Base-by-base conservation (phyloP, 1,140 invertebrate genomes). In the Ostrea denselamellosa region DNA sequence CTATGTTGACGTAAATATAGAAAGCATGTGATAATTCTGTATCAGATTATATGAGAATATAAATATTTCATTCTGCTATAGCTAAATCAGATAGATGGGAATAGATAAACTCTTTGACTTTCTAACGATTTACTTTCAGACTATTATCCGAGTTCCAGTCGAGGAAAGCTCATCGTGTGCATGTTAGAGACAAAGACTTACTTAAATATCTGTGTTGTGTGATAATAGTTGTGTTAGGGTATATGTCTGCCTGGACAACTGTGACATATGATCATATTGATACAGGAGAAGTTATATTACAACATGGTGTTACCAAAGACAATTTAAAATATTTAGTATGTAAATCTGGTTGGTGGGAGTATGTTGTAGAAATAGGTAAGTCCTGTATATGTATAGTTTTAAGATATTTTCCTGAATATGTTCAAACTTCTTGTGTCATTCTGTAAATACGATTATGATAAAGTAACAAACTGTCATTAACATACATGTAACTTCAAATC, bases 151-250 rank as follows among this genome's bases (percentile, higher is more conserved):
- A 96, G 92, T 96, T 96, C 92, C 96, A 96, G 88, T 98, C 98
- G 8, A 96, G 98, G 81, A 98, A 99, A 95, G 98, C 97, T 0
- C 97, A 98, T 93, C 96, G 97, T 90, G 98, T 98, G 95, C 97
- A 97, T 68, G 96, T 98, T 19, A 96, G 97, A 77, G 97, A 98
- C 93, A 97, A 97, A 88, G 97, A 98, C 94, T 96, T 97, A 93
- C 96, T 98, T 88, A 97, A 97, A 93, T 98, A 98, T 94, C 95
- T 97, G 90, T 95, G 96, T 52, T 96, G 96, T 62, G 97, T 97
- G 96, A 95, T 98, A 83, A 94, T 97, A 77, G 96, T 97, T 14
- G 97, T 97, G 0, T 95, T 97, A 65, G 97, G 97, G 81, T 98
- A 98, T 95, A 96, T 98, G 95, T 96, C 97, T 0, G 97, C 97